Conservation (phyloP, 1,140 invertebrate species). For the Macrobrachium nipponense region DNA sequence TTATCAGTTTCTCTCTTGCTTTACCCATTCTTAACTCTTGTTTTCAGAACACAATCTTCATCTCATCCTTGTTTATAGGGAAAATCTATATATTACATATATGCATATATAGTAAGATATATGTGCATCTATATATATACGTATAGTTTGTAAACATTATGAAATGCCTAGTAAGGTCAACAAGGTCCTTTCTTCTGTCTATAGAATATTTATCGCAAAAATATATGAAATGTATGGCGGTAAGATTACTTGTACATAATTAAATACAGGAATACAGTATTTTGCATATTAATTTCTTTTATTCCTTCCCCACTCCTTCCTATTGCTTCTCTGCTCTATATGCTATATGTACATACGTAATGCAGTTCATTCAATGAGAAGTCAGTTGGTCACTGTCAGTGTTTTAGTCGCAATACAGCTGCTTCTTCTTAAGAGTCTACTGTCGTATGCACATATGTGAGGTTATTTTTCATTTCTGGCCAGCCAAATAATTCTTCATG, state of each 20-base stretch:
- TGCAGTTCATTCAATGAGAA: neutral
- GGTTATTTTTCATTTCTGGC: too few relatives aligned
- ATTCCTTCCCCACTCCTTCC: conserved; percentile 6
- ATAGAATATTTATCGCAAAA: neutral
- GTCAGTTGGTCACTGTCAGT: neutral
- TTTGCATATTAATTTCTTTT: conserved; percentile 46
- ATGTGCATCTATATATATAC: neutral
- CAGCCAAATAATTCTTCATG: too few relatives aligned
- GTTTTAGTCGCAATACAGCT: too few relatives aligned
- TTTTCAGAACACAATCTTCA: neutral
- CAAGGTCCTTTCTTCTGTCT: too few relatives aligned
- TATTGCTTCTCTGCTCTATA: neutral
- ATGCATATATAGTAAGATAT: conserved; percentile 8
- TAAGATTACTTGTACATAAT: conserved; percentile 31
- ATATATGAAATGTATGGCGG: conserved; percentile 26
- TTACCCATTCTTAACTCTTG: neutral
- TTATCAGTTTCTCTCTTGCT: neutral
- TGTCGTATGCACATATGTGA: too few relatives aligned
- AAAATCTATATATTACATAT: neutral
- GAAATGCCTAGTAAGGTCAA: too few relatives aligned
- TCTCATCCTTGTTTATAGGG: conserved; percentile 1
- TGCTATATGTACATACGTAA: neutral
- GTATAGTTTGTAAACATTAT: too few relatives aligned
- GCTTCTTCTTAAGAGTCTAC: too few relatives aligned
- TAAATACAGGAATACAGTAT: conserved; percentile 52